phyloP scores from a whole-genome alignment of 2,888 invertebrate species.

The Phortica magna region DNA sequence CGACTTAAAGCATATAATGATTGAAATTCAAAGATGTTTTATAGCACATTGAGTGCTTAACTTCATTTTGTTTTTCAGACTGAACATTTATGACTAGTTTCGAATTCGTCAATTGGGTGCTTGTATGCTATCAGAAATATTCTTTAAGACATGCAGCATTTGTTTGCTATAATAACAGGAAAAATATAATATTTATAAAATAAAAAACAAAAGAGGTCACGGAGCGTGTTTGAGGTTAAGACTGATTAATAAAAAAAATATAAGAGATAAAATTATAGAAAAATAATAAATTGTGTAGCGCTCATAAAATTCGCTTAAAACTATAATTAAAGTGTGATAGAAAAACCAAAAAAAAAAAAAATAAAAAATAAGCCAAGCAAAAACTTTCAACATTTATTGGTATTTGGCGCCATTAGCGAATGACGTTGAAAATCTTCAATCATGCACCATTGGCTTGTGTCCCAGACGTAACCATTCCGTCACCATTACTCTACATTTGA shows the following conservation, averaged over 20 bases:
- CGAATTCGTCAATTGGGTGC: too few species aligned
- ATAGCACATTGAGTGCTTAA: background rate
- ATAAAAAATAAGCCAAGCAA: conserved; percentile 8
- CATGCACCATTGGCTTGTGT: conserved; percentile 49
- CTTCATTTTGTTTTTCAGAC: too few species aligned
- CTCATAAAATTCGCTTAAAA: background rate
- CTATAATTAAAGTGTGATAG: background rate
- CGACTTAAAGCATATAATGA: too few species aligned
- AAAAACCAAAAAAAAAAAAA: background rate
- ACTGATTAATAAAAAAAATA: background rate
- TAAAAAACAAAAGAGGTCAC: too few species aligned
- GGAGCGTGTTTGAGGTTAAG: too few species aligned
- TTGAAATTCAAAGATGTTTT: background rate
- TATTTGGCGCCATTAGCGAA: conserved; percentile 52
- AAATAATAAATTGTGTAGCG: background rate
- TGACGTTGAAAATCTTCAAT: conserved; percentile 56
- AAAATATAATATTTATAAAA: too few species aligned
- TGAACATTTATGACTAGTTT: too few species aligned
- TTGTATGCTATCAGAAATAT: too few species aligned
- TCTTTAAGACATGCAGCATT: too few species aligned
- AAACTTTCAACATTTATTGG: conserved; percentile 41
- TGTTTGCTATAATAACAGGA: too few species aligned
- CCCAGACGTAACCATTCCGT: background rate
- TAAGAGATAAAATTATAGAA: background rate
- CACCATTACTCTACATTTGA: too few species aligned